Evolutionary conservation across 2,888 invertebrate species (phyloP).

Genomic region (Cataglyphis rosenhaueri): DNA sequence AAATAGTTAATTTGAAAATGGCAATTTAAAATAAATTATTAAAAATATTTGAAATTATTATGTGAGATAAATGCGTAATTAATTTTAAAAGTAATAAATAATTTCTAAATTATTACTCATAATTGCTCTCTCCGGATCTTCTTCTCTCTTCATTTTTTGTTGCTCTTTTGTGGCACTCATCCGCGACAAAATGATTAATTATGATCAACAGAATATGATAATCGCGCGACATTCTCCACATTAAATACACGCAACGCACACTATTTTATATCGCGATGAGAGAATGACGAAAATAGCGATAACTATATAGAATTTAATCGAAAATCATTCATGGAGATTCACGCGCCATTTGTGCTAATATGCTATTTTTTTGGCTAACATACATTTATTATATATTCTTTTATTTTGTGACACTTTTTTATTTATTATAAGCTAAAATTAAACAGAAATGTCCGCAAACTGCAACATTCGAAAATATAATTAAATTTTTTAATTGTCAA

Average conservation of each 20-base stretch:
- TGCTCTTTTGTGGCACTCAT: background rate
- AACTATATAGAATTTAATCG: background rate
- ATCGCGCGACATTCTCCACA: background rate
- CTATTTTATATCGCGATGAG: background rate
- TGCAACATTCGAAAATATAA: background rate
- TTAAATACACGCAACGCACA: background rate
- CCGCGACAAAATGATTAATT: background rate
- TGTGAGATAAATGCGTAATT: background rate
- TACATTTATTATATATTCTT: background rate
- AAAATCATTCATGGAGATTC: background rate
- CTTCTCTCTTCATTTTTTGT: background rate
- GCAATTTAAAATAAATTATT: background rate
- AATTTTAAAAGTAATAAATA: background rate
- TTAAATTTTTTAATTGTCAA: background rate
- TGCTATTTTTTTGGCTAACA: background rate
- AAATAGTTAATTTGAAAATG: background rate
- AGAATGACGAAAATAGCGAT: background rate
- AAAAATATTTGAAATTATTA: background rate
- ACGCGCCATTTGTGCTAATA: background rate
- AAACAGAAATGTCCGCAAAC: background rate
- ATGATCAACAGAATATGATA: background rate
- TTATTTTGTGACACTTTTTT: background rate
- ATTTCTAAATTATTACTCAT: background rate
- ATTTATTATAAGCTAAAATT: background rate
- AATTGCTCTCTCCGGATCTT: background rate